These are phyloP conservation scores for Silvanus unidentatus DNA, from an alignment of 2,888 invertebrate species.

Conservation along the genomic window DNA sequence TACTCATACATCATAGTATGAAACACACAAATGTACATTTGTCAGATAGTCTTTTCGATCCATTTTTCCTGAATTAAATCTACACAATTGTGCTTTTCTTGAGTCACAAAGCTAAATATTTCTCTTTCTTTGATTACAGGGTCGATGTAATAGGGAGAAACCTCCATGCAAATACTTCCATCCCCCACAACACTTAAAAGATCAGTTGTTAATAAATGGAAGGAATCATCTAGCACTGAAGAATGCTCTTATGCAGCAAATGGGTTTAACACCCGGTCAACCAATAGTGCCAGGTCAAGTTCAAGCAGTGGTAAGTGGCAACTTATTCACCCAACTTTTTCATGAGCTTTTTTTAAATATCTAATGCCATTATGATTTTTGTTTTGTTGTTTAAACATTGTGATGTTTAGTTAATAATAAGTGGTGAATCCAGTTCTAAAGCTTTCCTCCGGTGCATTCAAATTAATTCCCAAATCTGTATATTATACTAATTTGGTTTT, in stretches of 20 bases:
- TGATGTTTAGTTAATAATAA: conserved; percentile 1
- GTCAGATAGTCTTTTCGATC: no score
- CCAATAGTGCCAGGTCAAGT: conserved; percentile 88
- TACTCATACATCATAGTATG: conserved; percentile 23
- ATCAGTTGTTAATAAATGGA: conserved; percentile 99
- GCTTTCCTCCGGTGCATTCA: no score
- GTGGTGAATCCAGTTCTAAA: background rate
- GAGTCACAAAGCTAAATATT: no score
- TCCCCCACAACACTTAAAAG: conserved; percentile 99
- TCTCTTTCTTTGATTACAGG: conserved; percentile 59
- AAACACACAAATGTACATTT: no score
- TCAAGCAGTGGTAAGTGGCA: conserved; percentile 78
- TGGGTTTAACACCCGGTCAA: conserved; percentile 89
- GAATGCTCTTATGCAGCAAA: conserved; percentile 95
- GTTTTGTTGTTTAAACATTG: background rate
- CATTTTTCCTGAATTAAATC: no score
- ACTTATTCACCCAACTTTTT: no score
- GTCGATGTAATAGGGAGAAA: conserved; percentile 99
- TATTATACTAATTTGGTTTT: conserved; percentile 42
- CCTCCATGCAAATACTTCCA: conserved; percentile 99
- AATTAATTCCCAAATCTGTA: no score
- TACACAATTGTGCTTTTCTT: no score
- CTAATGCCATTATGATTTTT: background rate
- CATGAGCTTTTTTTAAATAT: background rate
- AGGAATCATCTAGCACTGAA: conserved; percentile 98